Percentiles rank a stretch among this genome's conserved stretches.
phyloP scores from a whole-genome alignment of 2,797 vertebrate genomes.

The Gymnoscopelus microlampas region DNA sequence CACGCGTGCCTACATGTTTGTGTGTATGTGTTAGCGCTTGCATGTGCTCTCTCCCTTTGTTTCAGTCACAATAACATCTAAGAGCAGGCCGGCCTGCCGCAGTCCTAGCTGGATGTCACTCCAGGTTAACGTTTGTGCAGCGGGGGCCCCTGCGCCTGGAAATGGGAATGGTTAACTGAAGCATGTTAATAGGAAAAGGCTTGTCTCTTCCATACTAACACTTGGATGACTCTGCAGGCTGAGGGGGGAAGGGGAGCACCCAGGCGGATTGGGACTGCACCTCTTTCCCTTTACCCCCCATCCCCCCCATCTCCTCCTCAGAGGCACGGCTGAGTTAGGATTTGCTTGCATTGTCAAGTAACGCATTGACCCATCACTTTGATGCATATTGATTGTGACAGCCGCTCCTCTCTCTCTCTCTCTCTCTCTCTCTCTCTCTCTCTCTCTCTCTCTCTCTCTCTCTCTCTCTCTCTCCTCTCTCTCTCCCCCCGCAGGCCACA shows the following conservation, averaged over 20 bases:
- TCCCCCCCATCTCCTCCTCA: conserved; percentile 42
- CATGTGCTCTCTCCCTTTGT: conserved; percentile 72
- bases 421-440: conserved; percentile 28
- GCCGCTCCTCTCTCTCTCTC: conserved; percentile 70
- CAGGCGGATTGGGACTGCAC: conserved; percentile 85
- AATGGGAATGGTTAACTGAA: conserved; percentile 90
- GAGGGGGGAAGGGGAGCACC: conserved; percentile 82
- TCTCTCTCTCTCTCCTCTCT: conserved; percentile 32
- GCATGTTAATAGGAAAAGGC: conserved; percentile 95
- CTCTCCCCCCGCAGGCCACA: conserved; percentile 88
- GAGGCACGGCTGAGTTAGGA: conserved; percentile 90
- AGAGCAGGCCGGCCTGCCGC: conserved; percentile 68
- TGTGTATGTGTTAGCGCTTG: conserved; percentile 13
- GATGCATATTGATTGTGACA: conserved; percentile 93
- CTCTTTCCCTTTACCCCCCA: conserved; percentile 65
- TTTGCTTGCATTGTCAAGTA: conserved; percentile 92
- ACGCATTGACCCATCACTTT: conserved; percentile 93
- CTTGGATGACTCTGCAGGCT: conserved; percentile 92
- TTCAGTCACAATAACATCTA: conserved; percentile 80
- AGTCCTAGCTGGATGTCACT: conserved; percentile 86
- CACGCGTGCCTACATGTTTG: conserved; percentile 18
- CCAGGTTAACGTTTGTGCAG: conserved; percentile 89
- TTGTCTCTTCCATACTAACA: conserved; percentile 97
- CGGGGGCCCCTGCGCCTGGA: conserved; percentile 79
- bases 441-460: conserved; percentile 31